These are phyloP conservation scores for Pseudois nayaur DNA, from an alignment of 2,113 vertebrate species.

Conservation along the genomic window DNA sequence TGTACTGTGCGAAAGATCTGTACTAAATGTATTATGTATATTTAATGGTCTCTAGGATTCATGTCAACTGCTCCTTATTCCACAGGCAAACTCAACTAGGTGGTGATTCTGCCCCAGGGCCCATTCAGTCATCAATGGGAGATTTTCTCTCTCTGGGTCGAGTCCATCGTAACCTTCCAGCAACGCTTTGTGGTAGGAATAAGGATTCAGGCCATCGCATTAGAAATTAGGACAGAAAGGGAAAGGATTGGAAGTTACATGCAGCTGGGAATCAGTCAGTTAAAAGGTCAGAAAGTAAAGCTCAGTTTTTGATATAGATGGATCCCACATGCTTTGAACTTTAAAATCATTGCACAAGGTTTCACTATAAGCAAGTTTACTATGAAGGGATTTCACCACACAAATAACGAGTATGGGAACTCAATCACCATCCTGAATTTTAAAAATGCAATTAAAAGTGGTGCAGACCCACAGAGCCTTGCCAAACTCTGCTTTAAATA, in stretches of 20 bases:
- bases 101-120: neutral
- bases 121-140: neutral
- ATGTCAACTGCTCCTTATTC: neutral
- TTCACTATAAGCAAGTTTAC: slow-evolving; percentile 58
- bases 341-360: slow-evolving; percentile 45
- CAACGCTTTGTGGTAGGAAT: neutral
- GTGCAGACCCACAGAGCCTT: slow-evolving; percentile 60
- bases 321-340: slow-evolving; percentile 57
- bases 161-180: neutral
- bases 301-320: slow-evolving; percentile 28
- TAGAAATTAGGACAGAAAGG: neutral
- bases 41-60: neutral
- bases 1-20: neutral
- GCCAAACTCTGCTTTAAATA: slow-evolving; percentile 73
- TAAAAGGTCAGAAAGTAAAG: slow-evolving; percentile 56
- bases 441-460: slow-evolving; percentile 72
- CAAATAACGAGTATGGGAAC: slow-evolving; percentile 50
- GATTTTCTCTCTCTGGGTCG: neutral
- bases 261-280: slow-evolving; percentile 46
- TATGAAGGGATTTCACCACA: slow-evolving; percentile 63
- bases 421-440: slow-evolving; percentile 61
- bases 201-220: neutral
- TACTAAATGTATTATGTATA: neutral
- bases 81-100: neutral
- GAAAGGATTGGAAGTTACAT: neutral